Conservation (phyloP, 2,113 vertebrate species). For the Scartelaos histophorus region DNA sequence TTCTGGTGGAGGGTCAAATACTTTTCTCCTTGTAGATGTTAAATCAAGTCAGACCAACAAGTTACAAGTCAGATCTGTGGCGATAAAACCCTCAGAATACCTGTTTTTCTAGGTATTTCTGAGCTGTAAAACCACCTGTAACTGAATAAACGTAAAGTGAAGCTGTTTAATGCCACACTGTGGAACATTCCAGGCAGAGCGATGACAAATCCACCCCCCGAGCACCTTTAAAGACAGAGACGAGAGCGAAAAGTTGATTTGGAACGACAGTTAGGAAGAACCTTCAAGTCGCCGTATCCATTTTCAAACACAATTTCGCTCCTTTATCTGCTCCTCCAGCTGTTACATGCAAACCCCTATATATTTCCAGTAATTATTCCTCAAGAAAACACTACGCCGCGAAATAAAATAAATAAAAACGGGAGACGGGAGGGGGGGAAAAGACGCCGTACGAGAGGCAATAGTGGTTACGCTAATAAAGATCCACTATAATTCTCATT, state of each 20-base stretch:
- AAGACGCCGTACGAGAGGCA: conserved; percentile 43
- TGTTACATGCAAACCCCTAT: conserved; percentile 1
- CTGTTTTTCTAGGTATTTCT: too few relatives aligned
- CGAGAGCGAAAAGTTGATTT: conserved; percentile 58
- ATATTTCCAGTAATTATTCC: conserved; percentile 54
- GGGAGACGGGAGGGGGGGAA: conserved; percentile 23
- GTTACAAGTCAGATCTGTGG: too few relatives aligned
- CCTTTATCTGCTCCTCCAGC: conserved; percentile 52
- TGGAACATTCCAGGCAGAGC: too few relatives aligned
- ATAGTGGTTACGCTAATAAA: conserved; percentile 48
- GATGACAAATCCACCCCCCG: too few relatives aligned
- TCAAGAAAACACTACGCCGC: conserved; percentile 40
- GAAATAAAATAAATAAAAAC: conserved; percentile 1
- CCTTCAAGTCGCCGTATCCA: conserved; percentile 45
- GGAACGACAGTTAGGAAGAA: conserved; percentile 48
- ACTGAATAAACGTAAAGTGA: too few relatives aligned
- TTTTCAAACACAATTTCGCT: conserved; percentile 56
- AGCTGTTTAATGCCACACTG: too few relatives aligned
- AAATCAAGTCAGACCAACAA: too few relatives aligned
- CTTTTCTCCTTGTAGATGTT: too few relatives aligned
- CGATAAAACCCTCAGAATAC: too few relatives aligned
- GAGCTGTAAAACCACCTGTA: too few relatives aligned
- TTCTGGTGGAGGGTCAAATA: too few relatives aligned
- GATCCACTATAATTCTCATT: conserved; percentile 39
- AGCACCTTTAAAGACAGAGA: conserved; percentile 6